Conservation (phyloP, 2,113 vertebrate genomes). For the Lampris megalopsis region DNA sequence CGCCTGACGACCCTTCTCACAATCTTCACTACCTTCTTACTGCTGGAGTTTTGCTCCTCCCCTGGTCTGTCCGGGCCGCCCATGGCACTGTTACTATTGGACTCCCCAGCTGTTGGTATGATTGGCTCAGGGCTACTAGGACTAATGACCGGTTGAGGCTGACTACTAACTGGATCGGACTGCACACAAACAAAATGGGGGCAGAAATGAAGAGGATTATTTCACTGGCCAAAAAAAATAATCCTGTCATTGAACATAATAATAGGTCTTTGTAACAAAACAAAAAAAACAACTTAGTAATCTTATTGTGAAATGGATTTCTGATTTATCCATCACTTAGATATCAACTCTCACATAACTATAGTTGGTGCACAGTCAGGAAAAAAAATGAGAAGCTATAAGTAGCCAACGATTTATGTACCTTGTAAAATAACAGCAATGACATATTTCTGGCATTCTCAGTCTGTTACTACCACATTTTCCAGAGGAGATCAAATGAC, state of each 20-base stretch:
- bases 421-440: too few relatives aligned
- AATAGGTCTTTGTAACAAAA: neutral
- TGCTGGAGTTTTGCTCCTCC: constrained; percentile 75
- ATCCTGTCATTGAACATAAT: constrained; percentile 11
- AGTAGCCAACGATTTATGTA: too few relatives aligned
- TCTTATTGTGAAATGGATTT: neutral
- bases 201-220: constrained; percentile 33
- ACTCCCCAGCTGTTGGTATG: constrained; percentile 43
- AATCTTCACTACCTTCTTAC: constrained; percentile 84
- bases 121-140: constrained; percentile 42
- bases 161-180: constrained; percentile 75
- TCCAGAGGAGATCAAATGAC: too few relatives aligned
- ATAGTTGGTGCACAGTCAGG: too few relatives aligned
- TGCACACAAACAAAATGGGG: constrained; percentile 62
- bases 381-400: too few relatives aligned
- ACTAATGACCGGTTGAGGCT: constrained; percentile 53
- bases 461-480: too few relatives aligned
- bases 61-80: constrained; percentile 54
- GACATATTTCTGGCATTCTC: too few relatives aligned
- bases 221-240: neutral
- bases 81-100: constrained; percentile 45
- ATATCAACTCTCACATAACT: too few relatives aligned
- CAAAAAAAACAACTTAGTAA: too few relatives aligned
- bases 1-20: constrained; percentile 87
- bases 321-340: too few relatives aligned